Evolutionary conservation across 2,888 invertebrate genomes (phyloP).

Genomic region (Rotaria magnacalcarata): DNA sequence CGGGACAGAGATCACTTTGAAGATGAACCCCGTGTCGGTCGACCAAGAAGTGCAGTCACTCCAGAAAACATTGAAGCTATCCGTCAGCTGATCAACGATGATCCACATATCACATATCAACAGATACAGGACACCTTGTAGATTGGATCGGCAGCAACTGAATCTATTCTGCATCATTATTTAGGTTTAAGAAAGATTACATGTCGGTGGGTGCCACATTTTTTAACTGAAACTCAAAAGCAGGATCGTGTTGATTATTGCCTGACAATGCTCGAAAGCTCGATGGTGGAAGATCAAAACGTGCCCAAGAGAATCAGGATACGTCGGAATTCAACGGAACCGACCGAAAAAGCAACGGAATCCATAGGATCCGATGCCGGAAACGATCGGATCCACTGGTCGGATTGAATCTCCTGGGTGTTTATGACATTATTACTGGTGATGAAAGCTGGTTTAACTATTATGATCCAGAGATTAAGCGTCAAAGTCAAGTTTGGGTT

Average conservation of each 20-base stretch:
- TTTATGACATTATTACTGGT: conserved; percentile 25
- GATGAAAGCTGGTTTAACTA: neutral
- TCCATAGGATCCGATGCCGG: too few species aligned
- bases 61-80: conserved; percentile 31
- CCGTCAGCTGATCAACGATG: neutral
- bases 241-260: conserved; percentile 2
- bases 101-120: neutral
- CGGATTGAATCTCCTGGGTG: too few species aligned
- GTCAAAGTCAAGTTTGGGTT: neutral
- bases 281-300: neutral
- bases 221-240: neutral
- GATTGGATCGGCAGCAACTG: too few species aligned
- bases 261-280: neutral
- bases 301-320: too few species aligned
- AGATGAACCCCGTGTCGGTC: too few species aligned
- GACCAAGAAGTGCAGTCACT: neutral
- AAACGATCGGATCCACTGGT: too few species aligned
- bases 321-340: too few species aligned
- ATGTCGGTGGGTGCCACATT: neutral
- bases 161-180: too few species aligned
- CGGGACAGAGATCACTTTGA: neutral
- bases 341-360: too few species aligned
- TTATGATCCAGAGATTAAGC: too few species aligned
- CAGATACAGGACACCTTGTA: neutral
- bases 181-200: neutral